phyloP scores from a whole-genome alignment of 1,140 invertebrate species.

The Copidosoma floridanum region DNA sequence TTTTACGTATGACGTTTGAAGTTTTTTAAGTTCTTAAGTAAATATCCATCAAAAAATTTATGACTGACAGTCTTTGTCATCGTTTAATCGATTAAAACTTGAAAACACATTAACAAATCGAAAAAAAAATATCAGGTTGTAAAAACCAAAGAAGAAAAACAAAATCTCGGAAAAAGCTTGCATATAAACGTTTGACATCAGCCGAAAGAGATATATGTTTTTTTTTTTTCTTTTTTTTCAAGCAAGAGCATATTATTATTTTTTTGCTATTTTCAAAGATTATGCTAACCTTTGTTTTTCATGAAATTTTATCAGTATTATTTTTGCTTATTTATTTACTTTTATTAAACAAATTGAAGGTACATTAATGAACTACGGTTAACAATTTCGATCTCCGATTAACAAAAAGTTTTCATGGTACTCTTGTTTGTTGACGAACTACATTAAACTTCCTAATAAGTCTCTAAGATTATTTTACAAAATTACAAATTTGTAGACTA shows the following conservation, averaged over 20 bases:
- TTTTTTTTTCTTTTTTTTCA: neutral
- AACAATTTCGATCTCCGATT: neutral
- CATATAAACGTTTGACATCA: too few species aligned
- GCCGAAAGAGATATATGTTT: too few species aligned
- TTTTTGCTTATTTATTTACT: neutral
- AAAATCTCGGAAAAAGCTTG: too few species aligned
- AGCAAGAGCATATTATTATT: neutral
- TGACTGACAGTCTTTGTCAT: constrained; percentile 15
- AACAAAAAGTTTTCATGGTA: constrained; percentile 17
- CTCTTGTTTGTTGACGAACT: too few species aligned
- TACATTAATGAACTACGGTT: constrained; percentile 4
- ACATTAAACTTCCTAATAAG: constrained; percentile 16
- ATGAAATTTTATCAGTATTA: too few species aligned
- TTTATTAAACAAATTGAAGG: neutral
- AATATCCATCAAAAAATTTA: constrained; percentile 19
- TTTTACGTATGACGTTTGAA: constrained; percentile 20
- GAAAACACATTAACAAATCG: neutral
- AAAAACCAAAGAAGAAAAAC: constrained; percentile 2
- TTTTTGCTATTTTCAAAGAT: too few species aligned
- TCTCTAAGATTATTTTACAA: constrained; percentile 26
- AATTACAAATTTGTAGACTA: constrained; percentile 26
- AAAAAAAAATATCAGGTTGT: neutral
- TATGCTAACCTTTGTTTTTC: too few species aligned
- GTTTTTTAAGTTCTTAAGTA: constrained; percentile 6
- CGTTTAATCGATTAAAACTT: neutral